Percentiles rank a stretch among this genome's conserved stretches.
These are phyloP conservation scores for Brachyptera risi DNA, from an alignment of 2,888 invertebrate genomes.

Conservation along the genomic window DNA sequence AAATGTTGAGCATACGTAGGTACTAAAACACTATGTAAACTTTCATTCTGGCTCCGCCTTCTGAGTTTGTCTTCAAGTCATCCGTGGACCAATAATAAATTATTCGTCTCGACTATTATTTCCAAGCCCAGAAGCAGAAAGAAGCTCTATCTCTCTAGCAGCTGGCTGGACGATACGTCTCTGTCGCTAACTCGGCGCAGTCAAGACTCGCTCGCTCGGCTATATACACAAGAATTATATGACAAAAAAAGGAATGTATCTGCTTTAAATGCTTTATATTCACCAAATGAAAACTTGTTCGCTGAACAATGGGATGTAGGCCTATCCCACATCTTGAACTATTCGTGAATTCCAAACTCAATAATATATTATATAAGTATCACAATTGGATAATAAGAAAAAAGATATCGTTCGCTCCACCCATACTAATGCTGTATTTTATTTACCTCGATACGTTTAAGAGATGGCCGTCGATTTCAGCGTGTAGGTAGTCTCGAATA, in stretches of 20 bases:
- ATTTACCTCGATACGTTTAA: too few species aligned
- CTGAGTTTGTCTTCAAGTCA: conserved; percentile 25
- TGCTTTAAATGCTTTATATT: too few species aligned
- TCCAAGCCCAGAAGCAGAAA: conserved; percentile 8
- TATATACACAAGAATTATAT: neutral
- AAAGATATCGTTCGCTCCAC: neutral
- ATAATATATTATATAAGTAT: neutral
- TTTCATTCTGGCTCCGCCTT: conserved; percentile 21
- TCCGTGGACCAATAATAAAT: conserved; percentile 28
- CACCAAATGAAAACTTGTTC: neutral
- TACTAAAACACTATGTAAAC: conserved; percentile 18
- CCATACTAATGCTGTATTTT: neutral
- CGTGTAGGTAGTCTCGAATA: too few species aligned
- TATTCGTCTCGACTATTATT: conserved; percentile 24
- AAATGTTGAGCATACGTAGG: neutral
- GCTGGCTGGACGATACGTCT: conserved; percentile 29
- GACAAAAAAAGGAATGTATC: neutral
- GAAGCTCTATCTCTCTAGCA: too few species aligned
- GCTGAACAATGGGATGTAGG: neutral
- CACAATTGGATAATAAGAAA: neutral
- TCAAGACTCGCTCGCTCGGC: neutral
- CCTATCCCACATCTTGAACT: neutral
- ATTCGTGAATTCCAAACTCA: conserved; percentile 4
- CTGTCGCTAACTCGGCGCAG: conserved; percentile 15
- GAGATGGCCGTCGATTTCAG: too few species aligned